Percentiles rank a stretch among this genome's conserved stretches.
Conservation (phyloP, 2,797 vertebrate species). For the Tragelaphus oryx region DNA sequence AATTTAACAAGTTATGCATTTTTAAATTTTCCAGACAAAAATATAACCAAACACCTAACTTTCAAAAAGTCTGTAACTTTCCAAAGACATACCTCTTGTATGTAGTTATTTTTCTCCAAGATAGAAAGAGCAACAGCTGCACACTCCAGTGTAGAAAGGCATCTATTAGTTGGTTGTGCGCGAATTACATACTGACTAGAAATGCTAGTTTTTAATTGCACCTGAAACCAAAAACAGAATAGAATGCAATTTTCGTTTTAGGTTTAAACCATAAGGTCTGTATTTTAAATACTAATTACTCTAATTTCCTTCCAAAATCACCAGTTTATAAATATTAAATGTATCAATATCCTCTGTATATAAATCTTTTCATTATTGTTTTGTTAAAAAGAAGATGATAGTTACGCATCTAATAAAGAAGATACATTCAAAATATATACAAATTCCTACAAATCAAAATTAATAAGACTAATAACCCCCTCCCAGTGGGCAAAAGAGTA, state of each 20-base stretch:
- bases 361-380: not conserved
- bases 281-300: not conserved
- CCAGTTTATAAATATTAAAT: conserved; percentile 12
- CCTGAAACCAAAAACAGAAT: conserved; percentile 82
- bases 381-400: not conserved
- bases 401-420: not conserved
- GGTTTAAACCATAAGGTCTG: conserved; percentile 5
- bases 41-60: not conserved
- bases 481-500: not conserved
- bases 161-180: conserved; percentile 94
- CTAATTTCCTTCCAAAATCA: not conserved
- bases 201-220: conserved; percentile 89
- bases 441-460: not conserved
- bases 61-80: not conserved
- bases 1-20: not conserved
- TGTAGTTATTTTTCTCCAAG: conserved; percentile 89
- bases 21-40: conserved; percentile 41
- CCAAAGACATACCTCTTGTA: conserved; percentile 89
- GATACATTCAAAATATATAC: not conserved
- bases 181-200: conserved; percentile 98
- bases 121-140: conserved; percentile 91
- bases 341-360: not conserved
- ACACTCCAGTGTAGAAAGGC: conserved; percentile 96
- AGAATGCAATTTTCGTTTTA: conserved; percentile 4
- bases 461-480: not conserved